Evolutionary conservation across 2,113 vertebrate genomes (phyloP), one percentile per base, ranked within the genome.

Genomic region (Pagrus major): DNA sequence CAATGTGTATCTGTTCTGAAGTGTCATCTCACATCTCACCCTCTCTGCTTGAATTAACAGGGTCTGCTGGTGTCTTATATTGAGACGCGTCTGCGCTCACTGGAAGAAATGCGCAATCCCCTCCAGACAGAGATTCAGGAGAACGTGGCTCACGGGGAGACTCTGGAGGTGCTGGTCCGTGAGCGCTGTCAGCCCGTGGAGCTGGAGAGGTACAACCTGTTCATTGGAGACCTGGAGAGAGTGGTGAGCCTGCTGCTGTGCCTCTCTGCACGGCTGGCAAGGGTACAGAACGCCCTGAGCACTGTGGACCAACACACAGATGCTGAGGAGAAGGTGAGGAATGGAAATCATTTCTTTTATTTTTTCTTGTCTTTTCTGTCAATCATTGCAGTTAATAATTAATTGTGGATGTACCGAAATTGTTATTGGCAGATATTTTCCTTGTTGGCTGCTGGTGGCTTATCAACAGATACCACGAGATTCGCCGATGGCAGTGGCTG

Each of bases 231-330:
- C 92, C 88, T 99, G 88, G 97, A 99, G 93, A 96, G 97, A 6
- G 98, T 99, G 16, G 91, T 99, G 47, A 98, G 89, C 88, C 96
- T 99, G 79, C 73, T 99, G 84, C 92, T 99, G 60, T 97, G 97
- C 67, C 85, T 99, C 44, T 97, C 97, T 11, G 96, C 96, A 54
- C 96, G 98, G 46, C 95, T 99, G 0, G 95, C 95, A 81, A 93
- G 98, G 0, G 96, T 99, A 3, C 96, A 96, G 78, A 95, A 96
- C 0, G 96, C 98, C 55, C 90, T 99, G 84, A 95, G 93, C 85
- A 94, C 91, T 20, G 80, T 91, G 0, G 94, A 96, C 5, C 74
- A 95, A 20, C 87, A 84, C 23, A 93, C 93, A 0, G 97, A 98
- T 60, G 86, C 94, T 0, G 97, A 99, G 25, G 98, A 99, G 90